Base-by-base conservation (phyloP, 2,113 vertebrate genomes). In the Scophthalmus maximus region DNA sequence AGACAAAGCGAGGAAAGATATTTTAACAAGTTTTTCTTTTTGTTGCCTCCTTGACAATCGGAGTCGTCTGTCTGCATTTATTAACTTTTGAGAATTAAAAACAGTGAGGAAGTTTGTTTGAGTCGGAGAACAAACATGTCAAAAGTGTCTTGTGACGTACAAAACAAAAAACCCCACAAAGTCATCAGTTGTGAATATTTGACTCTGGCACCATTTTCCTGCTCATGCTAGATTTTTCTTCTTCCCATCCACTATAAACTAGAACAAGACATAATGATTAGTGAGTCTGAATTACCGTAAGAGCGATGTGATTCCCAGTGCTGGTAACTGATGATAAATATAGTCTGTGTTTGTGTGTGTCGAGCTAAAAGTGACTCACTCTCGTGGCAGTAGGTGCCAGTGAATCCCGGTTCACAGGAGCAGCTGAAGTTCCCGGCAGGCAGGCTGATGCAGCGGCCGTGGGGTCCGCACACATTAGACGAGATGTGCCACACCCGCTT, bases 391-490 rank as follows among this genome's bases (percentile, higher is more conserved):
- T 98, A 97, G 57, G 87, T 88, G 67, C 97, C 97, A 1, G 96
- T 98, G 89, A 98, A 99, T 58, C 97, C 97, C 10, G 92, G 92
- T 26, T 97, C 93, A 25, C 97, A 99, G 66, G 95, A 90, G 70
- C 97, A 99, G 78, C 96, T 97, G 86, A 97, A 99, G 91, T 98
- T 97, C 36, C 96, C 96, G 11, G 94, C 95, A 0, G 96, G 96
- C 66, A 93, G 95, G 83, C 96, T 98, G 66, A 97, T 88, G 26
- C 97, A 99, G 55, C 58, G 95, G 10, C 97, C 97, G 2, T 96
- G 96, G 12, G 96, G 95, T 3, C 97, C 96, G 15, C 97, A 99
- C 49, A 97, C 95, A 0, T 94, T 95, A n/a, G 95, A 95, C 0
- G 95, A 95, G 60, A 95, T 94, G 76, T 92, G 85, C 61, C 94